phyloP scores from a whole-genome alignment of 2,888 invertebrate genomes.

The Heliconius charithonia region DNA sequence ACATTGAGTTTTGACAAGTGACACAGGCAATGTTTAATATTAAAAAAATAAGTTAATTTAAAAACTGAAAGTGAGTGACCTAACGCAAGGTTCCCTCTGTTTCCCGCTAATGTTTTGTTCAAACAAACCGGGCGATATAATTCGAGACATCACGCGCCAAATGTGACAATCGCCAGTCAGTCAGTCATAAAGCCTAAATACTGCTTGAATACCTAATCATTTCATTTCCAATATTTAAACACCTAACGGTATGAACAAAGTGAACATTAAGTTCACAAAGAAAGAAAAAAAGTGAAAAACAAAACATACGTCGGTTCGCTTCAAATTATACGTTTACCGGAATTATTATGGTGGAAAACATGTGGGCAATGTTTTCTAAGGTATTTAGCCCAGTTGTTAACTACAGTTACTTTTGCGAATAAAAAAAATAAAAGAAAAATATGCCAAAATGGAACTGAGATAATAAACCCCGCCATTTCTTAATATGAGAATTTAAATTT shows the following conservation, averaged over 20 bases:
- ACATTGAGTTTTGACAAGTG: no score
- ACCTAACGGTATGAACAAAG: slow-evolving; percentile 6
- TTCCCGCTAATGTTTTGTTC: no score
- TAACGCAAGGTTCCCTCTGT: no score
- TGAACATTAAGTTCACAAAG: not conserved
- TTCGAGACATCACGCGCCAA: no score
- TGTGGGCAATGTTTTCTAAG: slow-evolving; percentile 12
- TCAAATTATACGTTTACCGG: slow-evolving; percentile 15
- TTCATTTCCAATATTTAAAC: not conserved
- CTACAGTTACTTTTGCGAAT: slow-evolving; percentile 42
- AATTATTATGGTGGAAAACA: not conserved
- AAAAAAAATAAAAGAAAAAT: slow-evolving; percentile 14
- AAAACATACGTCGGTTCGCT: not conserved
- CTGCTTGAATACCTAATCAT: not conserved
- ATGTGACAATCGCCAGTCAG: not conserved
- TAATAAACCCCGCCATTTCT: slow-evolving; percentile 33
- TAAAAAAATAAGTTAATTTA: no score
- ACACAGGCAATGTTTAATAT: no score
- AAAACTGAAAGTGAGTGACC: no score
- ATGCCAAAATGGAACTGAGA: slow-evolving; percentile 30
- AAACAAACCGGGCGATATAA: no score
- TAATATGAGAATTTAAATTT: slow-evolving; percentile 30
- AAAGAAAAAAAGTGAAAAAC: slow-evolving; percentile 5
- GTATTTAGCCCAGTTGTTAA: slow-evolving; percentile 42
- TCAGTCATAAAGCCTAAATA: not conserved